Percentiles rank a stretch among this genome's conserved stretches.
Evolutionary conservation across 2,888 invertebrate genomes (phyloP).

Genomic region (Drosophila cognata): DNA sequence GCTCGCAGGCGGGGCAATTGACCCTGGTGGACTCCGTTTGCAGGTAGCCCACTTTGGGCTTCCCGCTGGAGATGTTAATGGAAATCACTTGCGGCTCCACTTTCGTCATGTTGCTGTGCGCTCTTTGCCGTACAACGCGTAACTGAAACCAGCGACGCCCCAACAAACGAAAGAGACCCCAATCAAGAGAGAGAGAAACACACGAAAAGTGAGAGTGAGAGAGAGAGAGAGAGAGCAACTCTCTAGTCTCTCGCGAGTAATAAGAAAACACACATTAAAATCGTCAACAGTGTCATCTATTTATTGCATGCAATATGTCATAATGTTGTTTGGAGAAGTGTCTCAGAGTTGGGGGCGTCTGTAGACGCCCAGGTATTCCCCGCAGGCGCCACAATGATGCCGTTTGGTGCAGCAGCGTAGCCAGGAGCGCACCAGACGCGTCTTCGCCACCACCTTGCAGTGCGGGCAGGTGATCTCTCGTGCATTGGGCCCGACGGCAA

Average conservation of each 20-base stretch:
- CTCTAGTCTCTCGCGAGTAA: conserved; percentile 17
- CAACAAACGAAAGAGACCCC: conserved; percentile 10
- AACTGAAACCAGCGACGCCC: conserved; percentile 49
- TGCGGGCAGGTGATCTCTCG: conserved; percentile 83
- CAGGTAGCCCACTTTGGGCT: conserved; percentile 74
- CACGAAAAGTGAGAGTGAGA: conserved; percentile 2
- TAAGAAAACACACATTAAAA: conserved; percentile 22
- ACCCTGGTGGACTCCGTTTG: conserved; percentile 71
- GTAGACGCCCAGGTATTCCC: conserved; percentile 83
- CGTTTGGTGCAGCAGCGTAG: conserved; percentile 74
- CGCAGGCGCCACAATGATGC: conserved; percentile 82
- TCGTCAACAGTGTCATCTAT: conserved; percentile 4
- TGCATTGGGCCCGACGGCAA: conserved; percentile 82
- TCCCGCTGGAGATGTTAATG: conserved; percentile 48
- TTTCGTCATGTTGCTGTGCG: conserved; percentile 60
- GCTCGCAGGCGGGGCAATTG: conserved; percentile 80
- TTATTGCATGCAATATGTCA: conserved; percentile 19
- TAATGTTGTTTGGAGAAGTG: background rate
- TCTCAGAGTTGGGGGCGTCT: conserved; percentile 81
- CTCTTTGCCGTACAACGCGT: conserved; percentile 19
- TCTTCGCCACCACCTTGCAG: conserved; percentile 76
- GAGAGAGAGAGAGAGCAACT: background rate
- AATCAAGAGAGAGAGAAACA: background rate
- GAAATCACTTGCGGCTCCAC: conserved; percentile 64
- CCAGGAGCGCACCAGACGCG: conserved; percentile 72